Percentiles rank a stretch among this genome's conserved stretches.
Conservation (phyloP, 2,113 vertebrate genomes). For the Calidris pugnax region DNA sequence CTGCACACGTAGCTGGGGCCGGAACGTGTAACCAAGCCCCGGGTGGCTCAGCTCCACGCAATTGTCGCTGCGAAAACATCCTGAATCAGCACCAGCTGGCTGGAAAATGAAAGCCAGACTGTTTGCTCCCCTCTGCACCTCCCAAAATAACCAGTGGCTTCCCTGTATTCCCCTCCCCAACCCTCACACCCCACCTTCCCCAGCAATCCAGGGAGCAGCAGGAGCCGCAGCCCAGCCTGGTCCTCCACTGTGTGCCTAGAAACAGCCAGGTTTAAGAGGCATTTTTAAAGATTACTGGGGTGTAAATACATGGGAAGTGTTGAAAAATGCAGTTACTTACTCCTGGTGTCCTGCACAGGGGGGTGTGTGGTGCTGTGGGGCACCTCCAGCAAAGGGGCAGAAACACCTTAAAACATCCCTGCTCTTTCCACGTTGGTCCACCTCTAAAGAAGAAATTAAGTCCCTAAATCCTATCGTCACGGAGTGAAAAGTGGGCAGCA, state of each 20-base stretch:
- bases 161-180: background rate
- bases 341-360: rapidly evolving
- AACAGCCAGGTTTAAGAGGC: rapidly evolving
- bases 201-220: rapidly evolving
- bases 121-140: background rate
- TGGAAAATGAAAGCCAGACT: slow-evolving; percentile 20
- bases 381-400: background rate
- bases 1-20: background rate
- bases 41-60: background rate
- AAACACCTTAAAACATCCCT: background rate
- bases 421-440: background rate
- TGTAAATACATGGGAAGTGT: background rate
- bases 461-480: rapidly evolving
- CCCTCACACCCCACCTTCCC: background rate
- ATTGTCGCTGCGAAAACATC: background rate
- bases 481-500: background rate
- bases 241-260: background rate
- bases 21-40: background rate
- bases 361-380: background rate
- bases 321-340: background rate
- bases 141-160: slow-evolving; percentile 8
- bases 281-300: background rate
- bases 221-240: rapidly evolving
- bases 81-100: slow-evolving; percentile 56
- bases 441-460: background rate